Conservation (phyloP, 2,797 vertebrate genomes). For the Clarias laeviceps region DNA sequence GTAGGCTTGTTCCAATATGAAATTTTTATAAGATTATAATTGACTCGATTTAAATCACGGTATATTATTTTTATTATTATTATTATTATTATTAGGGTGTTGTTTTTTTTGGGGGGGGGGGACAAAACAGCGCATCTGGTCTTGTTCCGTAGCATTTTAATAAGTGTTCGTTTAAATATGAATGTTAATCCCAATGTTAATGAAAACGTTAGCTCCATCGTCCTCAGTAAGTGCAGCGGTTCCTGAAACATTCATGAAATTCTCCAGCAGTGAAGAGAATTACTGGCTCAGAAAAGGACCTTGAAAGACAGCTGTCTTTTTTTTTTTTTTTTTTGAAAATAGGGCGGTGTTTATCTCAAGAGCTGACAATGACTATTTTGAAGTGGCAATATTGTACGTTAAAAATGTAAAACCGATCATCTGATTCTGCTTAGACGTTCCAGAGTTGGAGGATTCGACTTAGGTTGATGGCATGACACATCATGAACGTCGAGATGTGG, state of each 20-base stretch:
- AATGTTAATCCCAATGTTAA: constrained; percentile 8
- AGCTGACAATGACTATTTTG: neutral
- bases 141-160: neutral
- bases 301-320: neutral
- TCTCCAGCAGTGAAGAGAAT: neutral
- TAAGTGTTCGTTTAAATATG: constrained; percentile 1
- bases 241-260: constrained; percentile 14
- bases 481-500: constrained; percentile 19
- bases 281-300: neutral
- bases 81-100: neutral
- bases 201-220: neutral
- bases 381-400: neutral
- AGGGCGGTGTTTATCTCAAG: neutral
- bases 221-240: constrained; percentile 3
- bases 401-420: neutral
- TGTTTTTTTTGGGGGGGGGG: neutral
- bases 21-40: constrained; percentile 13
- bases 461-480: neutral
- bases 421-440: neutral
- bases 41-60: neutral
- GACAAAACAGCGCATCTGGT: neutral
- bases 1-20: constrained; percentile 10
- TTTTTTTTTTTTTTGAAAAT: neutral
- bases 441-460: neutral
- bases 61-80: neutral